phyloP scores from a whole-genome alignment of 1,140 invertebrate genomes.

The Tachypleus tridentatus region DNA sequence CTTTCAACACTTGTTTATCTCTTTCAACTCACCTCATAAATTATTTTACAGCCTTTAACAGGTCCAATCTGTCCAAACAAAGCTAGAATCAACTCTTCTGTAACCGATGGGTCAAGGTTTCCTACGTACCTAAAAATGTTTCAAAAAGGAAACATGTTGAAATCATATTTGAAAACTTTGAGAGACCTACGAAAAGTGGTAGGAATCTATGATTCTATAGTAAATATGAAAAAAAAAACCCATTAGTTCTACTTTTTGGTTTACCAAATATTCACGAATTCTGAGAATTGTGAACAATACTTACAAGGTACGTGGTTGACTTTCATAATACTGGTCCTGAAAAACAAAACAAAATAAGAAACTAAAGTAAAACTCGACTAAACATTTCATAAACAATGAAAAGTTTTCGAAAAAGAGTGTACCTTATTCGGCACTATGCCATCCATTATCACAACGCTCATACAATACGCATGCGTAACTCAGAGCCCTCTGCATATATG shows the following conservation, averaged over 20 bases:
- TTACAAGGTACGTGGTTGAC: conserved; percentile 19
- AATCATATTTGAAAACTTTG: conserved; percentile 7
- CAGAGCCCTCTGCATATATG: no score
- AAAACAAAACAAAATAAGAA: conserved; percentile 7
- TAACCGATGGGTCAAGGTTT: conserved; percentile 83
- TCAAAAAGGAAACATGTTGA: conserved; percentile 1
- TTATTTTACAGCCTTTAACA: conserved; percentile 96
- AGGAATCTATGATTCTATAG: background rate
- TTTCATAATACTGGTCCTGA: conserved; percentile 14
- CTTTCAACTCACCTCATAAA: conserved; percentile 55
- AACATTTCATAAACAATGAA: no score
- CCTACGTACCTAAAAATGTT: conserved; percentile 69
- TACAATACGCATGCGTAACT: no score
- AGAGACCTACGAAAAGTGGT: conserved; percentile 3
- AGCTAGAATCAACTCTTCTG: conserved; percentile 84
- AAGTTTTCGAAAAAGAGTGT: no score
- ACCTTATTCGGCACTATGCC: no score
- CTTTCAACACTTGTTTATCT: no score
- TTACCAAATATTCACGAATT: background rate
- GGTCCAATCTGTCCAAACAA: conserved; percentile 91
- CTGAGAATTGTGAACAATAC: conserved; percentile 5
- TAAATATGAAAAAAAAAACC: no score
- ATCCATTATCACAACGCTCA: no score
- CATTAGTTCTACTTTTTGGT: no score
- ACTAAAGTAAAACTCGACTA: no score